Evolutionary conservation across 1,140 invertebrate species (phyloP).

Genomic region (Ostrea denselamellosa): DNA sequence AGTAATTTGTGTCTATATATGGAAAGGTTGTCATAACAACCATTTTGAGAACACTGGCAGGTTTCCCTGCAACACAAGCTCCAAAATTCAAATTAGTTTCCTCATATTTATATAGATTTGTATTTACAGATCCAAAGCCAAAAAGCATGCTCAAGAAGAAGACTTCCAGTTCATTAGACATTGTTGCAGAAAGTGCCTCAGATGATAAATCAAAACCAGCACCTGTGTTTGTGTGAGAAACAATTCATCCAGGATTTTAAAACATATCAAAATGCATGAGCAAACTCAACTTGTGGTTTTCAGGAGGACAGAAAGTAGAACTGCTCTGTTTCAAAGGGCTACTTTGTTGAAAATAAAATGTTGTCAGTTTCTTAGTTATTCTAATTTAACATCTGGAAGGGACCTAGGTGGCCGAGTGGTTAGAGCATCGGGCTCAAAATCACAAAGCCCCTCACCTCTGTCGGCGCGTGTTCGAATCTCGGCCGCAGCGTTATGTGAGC

Average conservation of each 20-base stretch:
- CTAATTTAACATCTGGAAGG: no score
- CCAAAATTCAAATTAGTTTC: not conserved
- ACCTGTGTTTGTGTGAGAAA: conserved; percentile 18
- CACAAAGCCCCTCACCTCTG: no score
- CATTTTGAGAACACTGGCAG: not conserved
- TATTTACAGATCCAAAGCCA: not conserved
- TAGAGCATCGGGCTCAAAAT: no score
- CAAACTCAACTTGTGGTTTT: not conserved
- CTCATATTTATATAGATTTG: not conserved
- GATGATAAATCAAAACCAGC: not conserved
- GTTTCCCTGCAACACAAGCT: not conserved
- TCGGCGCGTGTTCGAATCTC: no score
- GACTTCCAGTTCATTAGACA: conserved; percentile 1
- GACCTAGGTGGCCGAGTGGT: no score
- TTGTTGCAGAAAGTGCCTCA: conserved; percentile 6
- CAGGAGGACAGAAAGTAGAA: not conserved
- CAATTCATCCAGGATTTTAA: not conserved
- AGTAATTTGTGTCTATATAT: no score
- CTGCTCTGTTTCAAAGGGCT: not conserved
- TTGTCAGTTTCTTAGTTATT: not conserved
- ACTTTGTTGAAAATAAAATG: not conserved
- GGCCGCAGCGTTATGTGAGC: no score
- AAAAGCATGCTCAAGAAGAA: conserved; percentile 4
- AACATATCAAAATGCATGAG: not conserved
- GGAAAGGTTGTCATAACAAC: no score